These are phyloP conservation scores for Galeopsomyia nigrocyanea DNA, from an alignment of 2,888 invertebrate species.

Conservation along the genomic window DNA sequence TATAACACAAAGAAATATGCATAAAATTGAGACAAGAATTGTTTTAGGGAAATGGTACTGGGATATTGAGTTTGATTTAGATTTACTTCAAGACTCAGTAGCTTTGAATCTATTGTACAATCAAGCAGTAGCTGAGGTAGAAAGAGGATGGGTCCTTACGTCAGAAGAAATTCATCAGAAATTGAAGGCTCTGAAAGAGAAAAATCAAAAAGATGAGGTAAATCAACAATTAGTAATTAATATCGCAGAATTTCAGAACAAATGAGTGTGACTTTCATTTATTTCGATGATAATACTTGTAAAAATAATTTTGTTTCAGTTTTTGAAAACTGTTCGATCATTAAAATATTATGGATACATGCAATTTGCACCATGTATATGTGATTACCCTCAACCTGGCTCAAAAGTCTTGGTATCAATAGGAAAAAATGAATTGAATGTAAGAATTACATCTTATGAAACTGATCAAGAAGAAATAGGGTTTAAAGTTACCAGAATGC, in stretches of 20 bases:
- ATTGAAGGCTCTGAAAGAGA: constrained; percentile 79
- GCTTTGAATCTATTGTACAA: constrained; percentile 89
- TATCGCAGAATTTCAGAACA: constrained; percentile 6
- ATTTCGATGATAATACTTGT: not conserved
- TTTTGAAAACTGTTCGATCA: constrained; percentile 85
- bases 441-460: constrained; percentile 73
- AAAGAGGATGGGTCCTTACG: constrained; percentile 87
- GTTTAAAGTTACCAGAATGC: constrained; percentile 95
- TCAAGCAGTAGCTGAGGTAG: constrained; percentile 89
- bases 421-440: constrained; percentile 87
- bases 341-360: constrained; percentile 92
- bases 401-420: constrained; percentile 82
- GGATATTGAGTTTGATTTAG: constrained; percentile 87
- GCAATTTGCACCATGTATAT: constrained; percentile 80
- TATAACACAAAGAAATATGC: constrained; percentile 83
- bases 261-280: not conserved
- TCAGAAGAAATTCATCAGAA: constrained; percentile 78
- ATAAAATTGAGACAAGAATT: constrained; percentile 83
- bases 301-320: constrained; percentile 72
- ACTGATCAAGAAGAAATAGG: constrained; percentile 83
- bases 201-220: constrained; percentile 87
- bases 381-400: constrained; percentile 82
- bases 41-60: constrained; percentile 93
- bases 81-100: constrained; percentile 85
- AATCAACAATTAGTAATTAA: constrained; percentile 26